Base-by-base conservation (phyloP, 2,113 vertebrate genomes). In the Gallinago media region DNA sequence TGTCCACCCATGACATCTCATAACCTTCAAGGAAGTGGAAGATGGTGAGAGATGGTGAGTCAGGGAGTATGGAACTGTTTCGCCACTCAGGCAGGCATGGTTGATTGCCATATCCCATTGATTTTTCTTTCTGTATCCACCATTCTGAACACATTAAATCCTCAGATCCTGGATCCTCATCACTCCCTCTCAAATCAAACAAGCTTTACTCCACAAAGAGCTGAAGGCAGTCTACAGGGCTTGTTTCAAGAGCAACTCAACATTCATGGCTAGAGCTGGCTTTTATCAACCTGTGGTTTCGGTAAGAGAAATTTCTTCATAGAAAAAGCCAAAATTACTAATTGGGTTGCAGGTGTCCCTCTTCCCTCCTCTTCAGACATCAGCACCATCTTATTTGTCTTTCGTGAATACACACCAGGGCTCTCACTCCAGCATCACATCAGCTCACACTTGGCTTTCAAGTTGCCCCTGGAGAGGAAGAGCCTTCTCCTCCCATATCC, bases 381-480 rank as follows among this genome's bases (percentile, higher is more conserved):
- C 44, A 88, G 47, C 1, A 3, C 23, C 38, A n/a, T 14, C 12
- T 34, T 65, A 15, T 58, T 40, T 82, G 18, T 46, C 72, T 83
- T 26, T 42, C 55, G 19, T 67, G 34, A 55, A 42, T 27, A 73
- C 21, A 49, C 29, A 65, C 55, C 58, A 36, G 16, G 59, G 16
- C 34, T 74, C 52, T 62, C 12, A 42, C 47, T 52, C 19, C 0
- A 0, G 9, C n/a, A 15, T 15, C 1, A 0, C n/a, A 70, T 55
- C 21, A 73, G 36, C 40, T 77, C 58, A 73, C 27, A 59, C 18
- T 79, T 26, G 15, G 18, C 42, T 89, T 88, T 83, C 54, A 85
- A 73, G 44, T 0, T 66, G 29, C 13, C 29, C 27, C 50, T 15
- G 32, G 25, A 50, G 59, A 56, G 27, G 32, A 89, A 80, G 19